phyloP scores from a whole-genome alignment of 1,140 invertebrate genomes.

The Spodoptera litura region DNA sequence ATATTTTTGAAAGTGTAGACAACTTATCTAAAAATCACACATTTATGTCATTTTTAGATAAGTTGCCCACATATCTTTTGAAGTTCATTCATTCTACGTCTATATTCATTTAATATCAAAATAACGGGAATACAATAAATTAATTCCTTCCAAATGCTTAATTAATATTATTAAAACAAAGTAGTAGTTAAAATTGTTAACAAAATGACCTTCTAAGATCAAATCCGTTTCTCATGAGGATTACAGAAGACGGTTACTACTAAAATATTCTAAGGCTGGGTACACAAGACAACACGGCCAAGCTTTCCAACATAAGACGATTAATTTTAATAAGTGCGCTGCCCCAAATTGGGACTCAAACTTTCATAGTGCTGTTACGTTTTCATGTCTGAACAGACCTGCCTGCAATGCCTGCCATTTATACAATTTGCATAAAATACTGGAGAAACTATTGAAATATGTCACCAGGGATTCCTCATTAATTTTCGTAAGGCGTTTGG shows the following conservation, averaged over 20 bases:
- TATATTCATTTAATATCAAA: too few relatives aligned
- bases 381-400: not conserved
- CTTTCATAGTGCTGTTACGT: conserved; percentile 17
- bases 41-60: not conserved
- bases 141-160: too few relatives aligned
- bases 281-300: conserved; percentile 24
- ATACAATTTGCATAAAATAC: conserved; percentile 3
- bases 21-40: too few relatives aligned
- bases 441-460: not conserved
- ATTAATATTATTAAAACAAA: not conserved
- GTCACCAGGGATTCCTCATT: not conserved
- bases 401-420: conserved; percentile 19
- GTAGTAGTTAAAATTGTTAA: not conserved
- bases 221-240: conserved; percentile 26
- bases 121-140: too few relatives aligned
- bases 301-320: conserved; percentile 33
- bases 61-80: not conserved
- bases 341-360: conserved; percentile 18
- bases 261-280: conserved; percentile 24
- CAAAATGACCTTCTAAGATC: conserved; percentile 4
- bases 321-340: conserved; percentile 43
- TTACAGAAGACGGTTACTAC: conserved; percentile 4
- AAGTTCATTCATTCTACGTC: not conserved
- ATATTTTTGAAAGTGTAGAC: not conserved
- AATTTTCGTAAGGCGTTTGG: not conserved